A percentile compares a stretch with the other conserved stretches of the same genome.
These are phyloP conservation scores for Drosophila obscura DNA, from an alignment of 1,140 invertebrate genomes.

Conservation along the genomic window DNA sequence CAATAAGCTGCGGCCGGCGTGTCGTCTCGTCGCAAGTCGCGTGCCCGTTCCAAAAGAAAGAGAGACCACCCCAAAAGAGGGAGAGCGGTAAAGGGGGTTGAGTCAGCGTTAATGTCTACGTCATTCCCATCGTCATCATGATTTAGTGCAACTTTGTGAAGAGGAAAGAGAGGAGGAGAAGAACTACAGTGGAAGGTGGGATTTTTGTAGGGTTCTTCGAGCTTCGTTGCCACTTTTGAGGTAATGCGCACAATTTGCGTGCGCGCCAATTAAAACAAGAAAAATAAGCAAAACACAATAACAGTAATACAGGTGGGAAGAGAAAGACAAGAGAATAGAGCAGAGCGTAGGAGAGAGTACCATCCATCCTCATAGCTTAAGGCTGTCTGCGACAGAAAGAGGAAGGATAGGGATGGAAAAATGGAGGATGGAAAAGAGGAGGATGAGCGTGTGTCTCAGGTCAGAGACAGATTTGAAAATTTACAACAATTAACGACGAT, in stretches of 20 bases:
- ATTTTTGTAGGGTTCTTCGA: slow-evolving; percentile 31
- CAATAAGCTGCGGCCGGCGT: slow-evolving; percentile 57
- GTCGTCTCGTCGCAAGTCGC: slow-evolving; percentile 59
- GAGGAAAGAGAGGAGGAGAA: not conserved
- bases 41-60: slow-evolving; percentile 46
- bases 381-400: slow-evolving; percentile 49
- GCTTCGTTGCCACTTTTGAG: slow-evolving; percentile 55
- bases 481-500: slow-evolving; percentile 22
- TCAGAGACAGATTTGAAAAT: slow-evolving; percentile 33
- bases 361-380: not conserved
- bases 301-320: not conserved
- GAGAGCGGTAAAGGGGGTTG: not conserved
- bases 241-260: slow-evolving; percentile 79
- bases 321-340: not conserved
- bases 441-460: slow-evolving; percentile 12
- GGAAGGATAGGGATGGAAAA: slow-evolving; percentile 16
- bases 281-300: slow-evolving; percentile 33
- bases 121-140: slow-evolving; percentile 40
- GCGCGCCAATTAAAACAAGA: slow-evolving; percentile 72
- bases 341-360: not conserved
- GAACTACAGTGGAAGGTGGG: slow-evolving; percentile 1
- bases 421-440: not conserved
- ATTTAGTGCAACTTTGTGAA: slow-evolving; percentile 9
- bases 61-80: slow-evolving; percentile 38
- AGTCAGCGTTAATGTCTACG: slow-evolving; percentile 37